These are phyloP conservation scores for Notodromas monacha DNA, from an alignment of 2,888 invertebrate genomes.

Conservation along the genomic window DNA sequence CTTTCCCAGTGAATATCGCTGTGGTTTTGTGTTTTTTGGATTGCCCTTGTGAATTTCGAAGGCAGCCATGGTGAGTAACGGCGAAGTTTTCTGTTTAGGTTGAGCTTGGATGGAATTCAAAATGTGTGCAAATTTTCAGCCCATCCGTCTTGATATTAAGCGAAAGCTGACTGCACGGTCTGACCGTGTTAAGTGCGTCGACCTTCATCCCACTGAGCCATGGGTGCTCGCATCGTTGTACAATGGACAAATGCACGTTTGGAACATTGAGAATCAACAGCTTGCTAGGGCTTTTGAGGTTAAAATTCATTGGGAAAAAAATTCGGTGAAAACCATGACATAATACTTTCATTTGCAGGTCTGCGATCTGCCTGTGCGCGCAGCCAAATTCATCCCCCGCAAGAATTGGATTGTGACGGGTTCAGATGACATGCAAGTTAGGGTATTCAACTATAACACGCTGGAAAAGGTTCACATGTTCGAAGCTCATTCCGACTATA, in stretches of 20 bases:
- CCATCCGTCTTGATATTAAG: constrained; percentile 86
- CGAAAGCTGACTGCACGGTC: constrained; percentile 85
- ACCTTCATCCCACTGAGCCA: constrained; percentile 84
- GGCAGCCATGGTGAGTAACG: too few species aligned
- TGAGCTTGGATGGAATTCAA: too few species aligned
- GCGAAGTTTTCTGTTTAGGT: too few species aligned
- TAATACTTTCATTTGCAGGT: constrained; percentile 22
- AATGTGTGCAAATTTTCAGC: constrained; percentile 29
- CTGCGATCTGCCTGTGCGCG: constrained; percentile 80
- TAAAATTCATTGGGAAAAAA: too few species aligned
- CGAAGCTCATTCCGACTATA: constrained; percentile 95
- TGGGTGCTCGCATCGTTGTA: constrained; percentile 96
- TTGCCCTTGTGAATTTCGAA: too few species aligned
- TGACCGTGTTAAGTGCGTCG: constrained; percentile 89
- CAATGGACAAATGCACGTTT: constrained; percentile 95
- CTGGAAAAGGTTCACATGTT: constrained; percentile 74
- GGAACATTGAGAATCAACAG: constrained; percentile 87
- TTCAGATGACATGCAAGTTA: constrained; percentile 75
- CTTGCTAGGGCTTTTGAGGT: constrained; percentile 64
- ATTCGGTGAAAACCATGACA: neutral
- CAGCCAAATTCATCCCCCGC: constrained; percentile 75
- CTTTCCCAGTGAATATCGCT: too few species aligned
- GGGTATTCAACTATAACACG: constrained; percentile 95
- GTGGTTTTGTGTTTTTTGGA: too few species aligned
- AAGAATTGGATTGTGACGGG: constrained; percentile 98